Conservation (phyloP, 2,797 vertebrate genomes). For the Falco concolor region DNA sequence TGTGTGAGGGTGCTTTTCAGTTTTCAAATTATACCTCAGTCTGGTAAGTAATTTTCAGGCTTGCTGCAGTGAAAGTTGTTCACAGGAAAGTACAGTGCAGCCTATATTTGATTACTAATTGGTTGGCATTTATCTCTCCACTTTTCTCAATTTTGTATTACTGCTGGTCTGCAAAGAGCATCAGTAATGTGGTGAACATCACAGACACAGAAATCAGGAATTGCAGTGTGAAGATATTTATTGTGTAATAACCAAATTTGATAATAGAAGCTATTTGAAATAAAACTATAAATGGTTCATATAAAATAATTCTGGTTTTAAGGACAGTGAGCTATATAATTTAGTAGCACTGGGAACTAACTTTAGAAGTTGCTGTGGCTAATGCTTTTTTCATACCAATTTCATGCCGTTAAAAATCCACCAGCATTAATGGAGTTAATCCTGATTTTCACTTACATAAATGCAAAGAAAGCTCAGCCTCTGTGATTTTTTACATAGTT, state of each 20-base stretch:
- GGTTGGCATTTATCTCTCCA: not conserved
- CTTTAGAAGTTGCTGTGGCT: slow-evolving; percentile 13
- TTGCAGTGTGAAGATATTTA: not conserved
- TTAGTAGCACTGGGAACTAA: not conserved
- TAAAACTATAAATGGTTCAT: not conserved
- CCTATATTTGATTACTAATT: not conserved
- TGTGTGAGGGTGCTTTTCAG: not conserved
- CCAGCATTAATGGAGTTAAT: slow-evolving; percentile 40
- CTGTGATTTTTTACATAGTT: not conserved
- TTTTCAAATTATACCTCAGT: not conserved
- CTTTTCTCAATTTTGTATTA: not conserved
- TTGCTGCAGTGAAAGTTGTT: slow-evolving; percentile 10
- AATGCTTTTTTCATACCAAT: slow-evolving; percentile 22
- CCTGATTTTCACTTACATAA: not conserved
- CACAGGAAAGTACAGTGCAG: not conserved
- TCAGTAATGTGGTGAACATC: not conserved
- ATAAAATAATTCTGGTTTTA: not conserved
- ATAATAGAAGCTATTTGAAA: slow-evolving; percentile 12
- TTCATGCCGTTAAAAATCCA: slow-evolving; percentile 18
- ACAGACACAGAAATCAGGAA: not conserved
- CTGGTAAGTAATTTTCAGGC: not conserved
- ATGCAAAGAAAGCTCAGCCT: not conserved
- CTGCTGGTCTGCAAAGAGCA: not conserved
- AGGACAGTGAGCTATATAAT: slow-evolving; percentile 11
- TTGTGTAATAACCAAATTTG: not conserved